Percentiles rank a stretch among this genome's conserved stretches.
These are phyloP conservation scores for Cryptomyrus ogoouensis DNA, from an alignment of 2,113 vertebrate species.

Conservation along the genomic window DNA sequence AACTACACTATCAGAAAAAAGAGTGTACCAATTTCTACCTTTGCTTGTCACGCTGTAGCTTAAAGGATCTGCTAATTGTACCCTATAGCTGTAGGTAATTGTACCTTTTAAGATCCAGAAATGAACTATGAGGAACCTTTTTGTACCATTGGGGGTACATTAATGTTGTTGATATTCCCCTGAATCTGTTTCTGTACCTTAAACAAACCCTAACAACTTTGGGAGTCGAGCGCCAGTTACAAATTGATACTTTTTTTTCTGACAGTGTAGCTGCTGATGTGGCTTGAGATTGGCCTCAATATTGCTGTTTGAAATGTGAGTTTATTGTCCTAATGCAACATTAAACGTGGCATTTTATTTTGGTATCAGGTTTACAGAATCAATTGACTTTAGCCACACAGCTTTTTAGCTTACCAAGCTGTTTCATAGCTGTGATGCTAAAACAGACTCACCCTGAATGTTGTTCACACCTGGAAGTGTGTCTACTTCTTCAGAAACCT, in stretches of 20 bases:
- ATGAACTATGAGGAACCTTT: too few relatives aligned
- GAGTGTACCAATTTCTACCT: too few relatives aligned
- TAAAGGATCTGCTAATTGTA: too few relatives aligned
- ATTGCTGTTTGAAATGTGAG: neutral
- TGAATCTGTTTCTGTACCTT: too few relatives aligned
- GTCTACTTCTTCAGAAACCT: too few relatives aligned
- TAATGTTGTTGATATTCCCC: too few relatives aligned
- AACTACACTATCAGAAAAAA: neutral
- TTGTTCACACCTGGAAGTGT: neutral
- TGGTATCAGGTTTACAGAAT: neutral
- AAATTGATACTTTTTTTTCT: neutral
- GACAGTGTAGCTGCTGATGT: neutral
- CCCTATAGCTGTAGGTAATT: too few relatives aligned
- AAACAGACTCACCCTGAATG: neutral
- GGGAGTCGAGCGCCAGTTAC: neutral
- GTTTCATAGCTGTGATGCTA: neutral
- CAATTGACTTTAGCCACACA: neutral
- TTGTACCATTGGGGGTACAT: too few relatives aligned
- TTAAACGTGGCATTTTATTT: neutral
- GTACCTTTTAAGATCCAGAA: too few relatives aligned
- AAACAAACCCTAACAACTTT: too few relatives aligned
- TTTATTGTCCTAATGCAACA: neutral
- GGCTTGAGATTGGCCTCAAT: neutral
- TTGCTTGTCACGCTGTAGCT: too few relatives aligned
- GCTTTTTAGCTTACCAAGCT: neutral